Conservation (phyloP, 2,888 invertebrate genomes). For the Lasioglossum malachurum region DNA sequence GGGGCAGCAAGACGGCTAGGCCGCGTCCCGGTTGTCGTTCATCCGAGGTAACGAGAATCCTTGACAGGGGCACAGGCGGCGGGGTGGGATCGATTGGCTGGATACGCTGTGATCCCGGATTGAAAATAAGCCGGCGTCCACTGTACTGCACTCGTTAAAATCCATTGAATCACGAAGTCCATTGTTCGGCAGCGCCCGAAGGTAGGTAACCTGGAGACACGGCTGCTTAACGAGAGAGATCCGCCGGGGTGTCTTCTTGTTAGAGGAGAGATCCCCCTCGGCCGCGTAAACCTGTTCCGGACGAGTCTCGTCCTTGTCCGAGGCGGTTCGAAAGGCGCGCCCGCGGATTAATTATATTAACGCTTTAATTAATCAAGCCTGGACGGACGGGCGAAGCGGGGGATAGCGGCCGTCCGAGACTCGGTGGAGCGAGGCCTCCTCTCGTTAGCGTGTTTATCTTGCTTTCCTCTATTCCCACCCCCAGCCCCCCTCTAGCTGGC, state of each 20-base stretch:
- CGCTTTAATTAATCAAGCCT: constrained; percentile 63
- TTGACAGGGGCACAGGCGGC: not conserved
- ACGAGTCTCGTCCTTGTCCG: not conserved
- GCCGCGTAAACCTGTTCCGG: constrained; percentile 52
- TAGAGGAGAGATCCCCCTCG: constrained; percentile 32
- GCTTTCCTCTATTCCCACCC: constrained; percentile 42
- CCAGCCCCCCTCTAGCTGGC: not conserved
- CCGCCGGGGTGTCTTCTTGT: constrained; percentile 54
- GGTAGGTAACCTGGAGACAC: constrained; percentile 34
- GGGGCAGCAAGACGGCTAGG: not conserved
- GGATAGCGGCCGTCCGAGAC: not conserved
- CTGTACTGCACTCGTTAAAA: not conserved
- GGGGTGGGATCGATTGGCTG: not conserved
- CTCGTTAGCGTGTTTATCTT: constrained; percentile 64
- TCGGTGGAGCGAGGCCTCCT: constrained; percentile 20
- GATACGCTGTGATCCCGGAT: not conserved
- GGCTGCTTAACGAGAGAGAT: constrained; percentile 61
- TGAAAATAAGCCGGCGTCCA: not conserved
- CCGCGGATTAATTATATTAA: constrained; percentile 62
- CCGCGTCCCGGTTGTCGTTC: not conserved
- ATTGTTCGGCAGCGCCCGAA: constrained; percentile 21
- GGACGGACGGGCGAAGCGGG: constrained; percentile 15
- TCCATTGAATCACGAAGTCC: constrained; percentile 12
- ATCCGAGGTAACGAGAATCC: not conserved
- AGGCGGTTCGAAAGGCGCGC: not conserved